Conservation (phyloP, 2,888 invertebrate genomes). For the Napeogenes inachia region DNA sequence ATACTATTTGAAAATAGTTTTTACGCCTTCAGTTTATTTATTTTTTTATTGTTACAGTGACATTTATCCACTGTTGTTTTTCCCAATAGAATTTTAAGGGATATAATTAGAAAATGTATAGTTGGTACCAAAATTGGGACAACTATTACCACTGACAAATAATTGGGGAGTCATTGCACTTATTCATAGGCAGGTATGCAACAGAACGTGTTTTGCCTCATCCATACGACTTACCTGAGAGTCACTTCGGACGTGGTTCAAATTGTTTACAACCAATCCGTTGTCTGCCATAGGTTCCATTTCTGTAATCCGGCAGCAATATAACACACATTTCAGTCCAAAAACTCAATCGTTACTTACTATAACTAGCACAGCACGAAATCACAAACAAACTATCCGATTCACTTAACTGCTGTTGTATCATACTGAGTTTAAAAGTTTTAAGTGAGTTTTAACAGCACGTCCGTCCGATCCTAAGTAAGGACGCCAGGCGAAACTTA, state of each 20-base stretch:
- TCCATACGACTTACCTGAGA: slow-evolving; percentile 71
- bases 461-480: slow-evolving; percentile 65
- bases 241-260: slow-evolving; percentile 72
- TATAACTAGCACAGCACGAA: slow-evolving; percentile 45
- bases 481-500: slow-evolving; percentile 75
- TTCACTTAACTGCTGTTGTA: slow-evolving; percentile 17
- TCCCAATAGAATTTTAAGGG: too few species aligned
- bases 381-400: slow-evolving; percentile 40
- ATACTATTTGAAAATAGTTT: too few species aligned
- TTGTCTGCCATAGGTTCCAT: slow-evolving; percentile 74
- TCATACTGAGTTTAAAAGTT: slow-evolving; percentile 38
- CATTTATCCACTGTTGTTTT: too few species aligned
- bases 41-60: too few species aligned
- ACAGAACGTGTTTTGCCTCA: slow-evolving; percentile 68
- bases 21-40: too few species aligned
- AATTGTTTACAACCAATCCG: slow-evolving; percentile 68
- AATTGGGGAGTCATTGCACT: slow-evolving; percentile 67
- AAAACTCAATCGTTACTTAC: slow-evolving; percentile 30
- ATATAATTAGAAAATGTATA: too few species aligned
- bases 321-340: slow-evolving; percentile 48
- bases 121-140: slow-evolving; percentile 7
- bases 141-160: slow-evolving; percentile 46
- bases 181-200: slow-evolving; percentile 67
- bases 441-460: slow-evolving; percentile 39
- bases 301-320: slow-evolving; percentile 57